Base-by-base conservation (phyloP, 2,888 invertebrate species). In the Pomacea canaliculata region DNA sequence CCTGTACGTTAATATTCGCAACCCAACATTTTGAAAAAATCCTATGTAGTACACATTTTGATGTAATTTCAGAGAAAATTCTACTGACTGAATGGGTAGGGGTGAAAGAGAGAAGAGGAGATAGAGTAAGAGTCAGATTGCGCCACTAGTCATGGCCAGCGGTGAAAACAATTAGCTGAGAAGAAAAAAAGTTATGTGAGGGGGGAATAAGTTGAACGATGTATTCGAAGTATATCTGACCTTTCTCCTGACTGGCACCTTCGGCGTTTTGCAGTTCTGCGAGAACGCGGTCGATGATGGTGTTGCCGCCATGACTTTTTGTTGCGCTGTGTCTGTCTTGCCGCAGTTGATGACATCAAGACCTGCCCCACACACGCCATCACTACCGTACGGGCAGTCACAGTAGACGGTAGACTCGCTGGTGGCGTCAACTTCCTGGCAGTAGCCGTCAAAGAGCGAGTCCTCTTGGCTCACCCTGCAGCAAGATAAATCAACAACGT, bases 381-480 rank as follows among this genome's bases (percentile, higher is more conserved):
- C 65, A 9, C 66, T 73, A 37, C 68, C 78, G 70, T 76, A 73
- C n/a, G 72, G 73, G 70, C 83, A 83, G 65, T 80, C 76, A 79
- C 83, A 83, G 73, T 78, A 83, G 16, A 56, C 73, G 65, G 59
- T 18, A 5, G 60, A 70, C 60, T 59, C 13, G 23, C 49, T 51
- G 37, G 27, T 37, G 13, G 49, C 49, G 60, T 73, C 62, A 2
- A 65, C 65, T 19, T 71, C 68, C 23, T 80, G 79, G 78, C 84
- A 84, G 68, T 73, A 79, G 23, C 84, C 84, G 71, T 79, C 78
- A 70, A 76, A 82, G 46, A 84, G 16, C 8, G 81, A 82, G 16
- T 82, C 78, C n/a, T 82, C 77, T 16, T 65, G 37, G 12, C 51
- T 13, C 7, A 83, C 83, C 79, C 84, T 84, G 78, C 16, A 70